Evolutionary conservation across 1,140 invertebrate genomes (phyloP), one percentile per base, ranked within the genome.

Genomic region (Lepidotrigona ventralis): DNA sequence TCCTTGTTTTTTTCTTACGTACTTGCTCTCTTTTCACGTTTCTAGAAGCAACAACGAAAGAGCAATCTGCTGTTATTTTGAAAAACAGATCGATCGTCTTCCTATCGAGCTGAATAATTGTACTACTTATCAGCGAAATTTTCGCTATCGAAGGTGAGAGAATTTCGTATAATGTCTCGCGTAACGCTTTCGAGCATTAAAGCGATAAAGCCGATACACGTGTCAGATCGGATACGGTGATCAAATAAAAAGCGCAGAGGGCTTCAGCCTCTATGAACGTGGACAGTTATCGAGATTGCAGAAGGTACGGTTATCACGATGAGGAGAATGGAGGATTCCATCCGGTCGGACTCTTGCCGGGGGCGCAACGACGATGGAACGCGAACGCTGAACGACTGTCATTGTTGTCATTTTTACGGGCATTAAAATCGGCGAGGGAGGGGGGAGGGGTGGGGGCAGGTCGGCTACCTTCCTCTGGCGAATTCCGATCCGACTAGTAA

Each of bases 281-380:
- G 87, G 85, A 90, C 86, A 88, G 90, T 91, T 91, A 92, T 93
- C 85, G 89, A 91, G 90, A 92, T 90, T 91, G 87, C 80, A 74
- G 81, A 80, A 85, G 76, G 83, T 68, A 79, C 83, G 85, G 88
- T 90, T 90, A 91, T 89, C 88, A 91, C 87, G 88, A 90, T 81
- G 86, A 85, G 84, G 88, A 92, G 91, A 92, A 91, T 89, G 90
- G 81, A 86, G 77, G 85, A 91, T 92, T 88, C 87, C 90, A 91
- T 93, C 89, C 88, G 82, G 85, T 84, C 81, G 89, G 87, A 89
- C 89, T 89, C 83, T 90, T 70, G 90, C 91, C 90, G 66, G 64
- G 74, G 89, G 92, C 90, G 76, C 46, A 68, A 85, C 84, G 81
- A 89, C 85, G 87, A 88, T 89, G 86, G 88, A 89, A 90, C 80